phyloP scores from a whole-genome alignment of 2,797 vertebrate genomes.

The Leptodactylus fallax region DNA sequence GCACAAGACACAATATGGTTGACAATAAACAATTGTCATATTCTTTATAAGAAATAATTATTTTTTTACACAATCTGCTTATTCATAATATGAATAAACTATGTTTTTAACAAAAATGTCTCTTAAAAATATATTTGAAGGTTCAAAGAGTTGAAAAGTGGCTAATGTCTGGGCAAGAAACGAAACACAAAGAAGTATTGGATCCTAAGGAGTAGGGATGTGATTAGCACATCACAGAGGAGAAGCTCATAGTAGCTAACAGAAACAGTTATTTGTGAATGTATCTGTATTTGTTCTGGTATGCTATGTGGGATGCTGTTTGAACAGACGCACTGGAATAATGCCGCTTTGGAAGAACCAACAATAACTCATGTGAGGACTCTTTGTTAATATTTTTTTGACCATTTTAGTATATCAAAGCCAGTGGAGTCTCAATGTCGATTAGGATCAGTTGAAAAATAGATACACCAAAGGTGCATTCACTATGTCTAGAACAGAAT shows the following conservation, averaged over 20 bases:
- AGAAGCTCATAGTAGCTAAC: background rate
- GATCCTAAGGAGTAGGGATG: background rate
- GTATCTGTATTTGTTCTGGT: background rate
- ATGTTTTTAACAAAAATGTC: too few species aligned
- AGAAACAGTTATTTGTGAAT: background rate
- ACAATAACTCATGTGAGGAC: background rate
- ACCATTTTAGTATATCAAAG: background rate
- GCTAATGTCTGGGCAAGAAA: background rate
- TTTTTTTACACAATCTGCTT: too few species aligned
- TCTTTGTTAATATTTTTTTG: background rate
- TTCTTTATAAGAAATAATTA: too few species aligned
- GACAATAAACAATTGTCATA: too few species aligned
- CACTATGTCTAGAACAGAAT: too few species aligned
- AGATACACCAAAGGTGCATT: background rate
- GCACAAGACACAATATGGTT: too few species aligned
- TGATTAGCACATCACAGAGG: background rate
- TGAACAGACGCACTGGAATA: background rate
- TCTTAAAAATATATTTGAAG: too few species aligned
- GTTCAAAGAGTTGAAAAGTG: too few species aligned
- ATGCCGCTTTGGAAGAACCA: background rate
- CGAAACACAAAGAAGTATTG: background rate
- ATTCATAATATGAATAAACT: too few species aligned
- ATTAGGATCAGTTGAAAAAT: background rate
- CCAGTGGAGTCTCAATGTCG: background rate
- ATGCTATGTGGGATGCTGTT: background rate